Evolutionary conservation across 2,113 vertebrate species (phyloP).

Genomic region (Gulo gulo): DNA sequence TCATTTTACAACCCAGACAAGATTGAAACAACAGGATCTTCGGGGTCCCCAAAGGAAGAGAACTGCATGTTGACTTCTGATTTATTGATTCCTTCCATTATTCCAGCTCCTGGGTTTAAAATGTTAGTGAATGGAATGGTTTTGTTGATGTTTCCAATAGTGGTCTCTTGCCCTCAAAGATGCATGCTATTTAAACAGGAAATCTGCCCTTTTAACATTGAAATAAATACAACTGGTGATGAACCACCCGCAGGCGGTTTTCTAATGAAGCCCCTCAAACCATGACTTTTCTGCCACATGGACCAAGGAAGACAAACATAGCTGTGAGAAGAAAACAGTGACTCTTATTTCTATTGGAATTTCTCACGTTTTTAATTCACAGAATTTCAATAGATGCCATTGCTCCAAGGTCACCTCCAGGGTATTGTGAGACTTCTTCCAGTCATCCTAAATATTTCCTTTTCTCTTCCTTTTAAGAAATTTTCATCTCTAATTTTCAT

Average conservation of each 20-base stretch:
- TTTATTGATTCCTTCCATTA: slow-evolving; percentile 30
- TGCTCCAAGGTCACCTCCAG: background rate
- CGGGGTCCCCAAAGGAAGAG: background rate
- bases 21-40: background rate
- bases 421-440: background rate
- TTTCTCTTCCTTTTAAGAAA: slow-evolving; percentile 59
- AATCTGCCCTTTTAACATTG: background rate
- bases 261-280: background rate
- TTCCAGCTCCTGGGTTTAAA: slow-evolving; percentile 1
- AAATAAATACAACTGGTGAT: slow-evolving; percentile 29
- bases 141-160: slow-evolving; percentile 22
- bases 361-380: background rate
- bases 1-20: background rate
- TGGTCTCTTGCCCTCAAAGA: background rate
- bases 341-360: background rate
- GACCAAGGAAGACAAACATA: slow-evolving; percentile 33
- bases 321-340: background rate
- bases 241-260: background rate
- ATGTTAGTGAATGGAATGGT: background rate
- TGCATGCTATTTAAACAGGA: slow-evolving; percentile 48
- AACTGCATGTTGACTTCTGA: background rate
- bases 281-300: background rate
- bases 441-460: slow-evolving; percentile 57
- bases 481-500: slow-evolving; percentile 76
- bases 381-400: background rate